Evolutionary conservation across 2,113 vertebrate genomes (phyloP).

Genomic region (Atractosteus spatula): DNA sequence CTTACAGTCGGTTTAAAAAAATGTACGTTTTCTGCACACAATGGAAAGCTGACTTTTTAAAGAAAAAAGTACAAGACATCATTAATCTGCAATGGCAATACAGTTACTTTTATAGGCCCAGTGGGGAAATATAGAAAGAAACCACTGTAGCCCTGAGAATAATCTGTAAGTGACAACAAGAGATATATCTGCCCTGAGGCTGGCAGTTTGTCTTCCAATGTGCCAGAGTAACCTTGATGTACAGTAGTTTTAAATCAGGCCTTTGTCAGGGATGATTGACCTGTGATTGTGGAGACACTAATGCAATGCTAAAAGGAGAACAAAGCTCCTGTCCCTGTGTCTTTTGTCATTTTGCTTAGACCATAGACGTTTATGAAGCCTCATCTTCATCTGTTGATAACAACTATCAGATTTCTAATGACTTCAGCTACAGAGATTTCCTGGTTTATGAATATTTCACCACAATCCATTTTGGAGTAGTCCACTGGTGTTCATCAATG

Average conservation of each 20-base stretch:
- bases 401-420: slow-evolving; percentile 12
- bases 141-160: slow-evolving; percentile 47
- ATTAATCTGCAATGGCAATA: slow-evolving; percentile 45
- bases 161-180: slow-evolving; percentile 52
- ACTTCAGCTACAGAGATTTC: background rate
- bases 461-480: no score
- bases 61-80: slow-evolving; percentile 16
- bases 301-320: slow-evolving; percentile 31
- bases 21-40: slow-evolving; percentile 38
- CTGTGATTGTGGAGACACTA: slow-evolving; percentile 39
- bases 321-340: slow-evolving; percentile 21
- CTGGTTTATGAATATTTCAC: no score
- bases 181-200: slow-evolving; percentile 61
- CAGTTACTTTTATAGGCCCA: slow-evolving; percentile 48
- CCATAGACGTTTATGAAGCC: slow-evolving; percentile 14
- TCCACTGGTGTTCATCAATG: no score
- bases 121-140: slow-evolving; percentile 61
- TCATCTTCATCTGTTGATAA: background rate
- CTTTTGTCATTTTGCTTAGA: slow-evolving; percentile 34
- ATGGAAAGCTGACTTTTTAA: slow-evolving; percentile 26
- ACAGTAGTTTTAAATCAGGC: slow-evolving; percentile 49
- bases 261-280: slow-evolving; percentile 63
- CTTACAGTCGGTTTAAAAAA: slow-evolving; percentile 44
- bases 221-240: slow-evolving; percentile 42
- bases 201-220: slow-evolving; percentile 55